Base-by-base conservation (phyloP, 2,888 invertebrate species). In the Candidula unifasciata region DNA sequence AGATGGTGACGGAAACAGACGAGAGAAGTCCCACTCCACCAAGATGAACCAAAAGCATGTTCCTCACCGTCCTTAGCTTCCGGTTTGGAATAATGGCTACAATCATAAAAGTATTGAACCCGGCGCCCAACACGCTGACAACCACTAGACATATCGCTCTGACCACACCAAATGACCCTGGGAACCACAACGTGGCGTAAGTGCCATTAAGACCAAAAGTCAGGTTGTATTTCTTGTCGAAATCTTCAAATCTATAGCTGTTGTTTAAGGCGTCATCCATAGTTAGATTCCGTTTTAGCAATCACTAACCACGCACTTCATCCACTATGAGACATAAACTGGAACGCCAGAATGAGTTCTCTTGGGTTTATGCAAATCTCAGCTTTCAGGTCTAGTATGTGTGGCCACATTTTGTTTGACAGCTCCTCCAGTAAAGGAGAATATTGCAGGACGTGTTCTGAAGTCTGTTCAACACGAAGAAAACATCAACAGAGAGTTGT, bases 101-200 rank as follows among this genome's bases (percentile, higher is more conserved):
- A 52, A 84, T 84, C 78, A 84, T 84, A 54, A 84, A 78, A 54
- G 68, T 84, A 66, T 78, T 84, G 84, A 80, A 64, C 54, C 44
- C 77, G 52, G 68, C 52, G 27, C 76, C 77, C 13, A 76, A 10
- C 24, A 82, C 54, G 54, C 76, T 82, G 82, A 82, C 66, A 13
- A 82, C 54, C 13, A 82, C 66, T 2, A 82, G 52, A 30, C 78
- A 83, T 57, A 81, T 77, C 71, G 64, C 85, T 71, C 66, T 52
- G n/a, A 82, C 68, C 30, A 27, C 18, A 33, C 68, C 77, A 68
- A 82, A 27, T 13, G 76, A 82, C 18, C 27, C 27, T 5, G 60
- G 57, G 0, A 80, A 68, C 78, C n/a, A 60, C 44, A 27, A 54
- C 24, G 1, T 27, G 0, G 13, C 21, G 66, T 74, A 30, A 0